These are phyloP conservation scores for Eristalis intricaria DNA, from an alignment of 2,888 invertebrate genomes.

Conservation along the genomic window DNA sequence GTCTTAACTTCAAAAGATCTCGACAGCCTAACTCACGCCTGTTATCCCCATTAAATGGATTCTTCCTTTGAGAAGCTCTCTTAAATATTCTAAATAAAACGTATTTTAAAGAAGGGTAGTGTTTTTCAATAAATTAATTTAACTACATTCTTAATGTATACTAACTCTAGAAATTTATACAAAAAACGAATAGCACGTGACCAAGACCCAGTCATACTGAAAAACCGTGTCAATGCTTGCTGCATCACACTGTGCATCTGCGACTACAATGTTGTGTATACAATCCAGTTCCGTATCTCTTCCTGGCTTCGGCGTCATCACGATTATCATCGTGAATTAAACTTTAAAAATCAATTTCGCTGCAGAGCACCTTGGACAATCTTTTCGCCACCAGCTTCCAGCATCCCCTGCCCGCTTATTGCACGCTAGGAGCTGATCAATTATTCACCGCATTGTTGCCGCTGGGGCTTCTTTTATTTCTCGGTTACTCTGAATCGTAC, in stretches of 20 bases:
- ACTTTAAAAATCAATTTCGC: conserved; percentile 38
- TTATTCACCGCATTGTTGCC: conserved; percentile 18
- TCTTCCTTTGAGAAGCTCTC: no score
- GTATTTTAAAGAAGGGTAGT: no score
- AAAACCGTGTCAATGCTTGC: not conserved
- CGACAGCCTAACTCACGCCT: no score
- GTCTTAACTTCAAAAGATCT: no score
- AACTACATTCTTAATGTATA: no score
- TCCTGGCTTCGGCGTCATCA: not conserved
- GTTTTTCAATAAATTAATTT: no score
- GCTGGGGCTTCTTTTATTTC: not conserved
- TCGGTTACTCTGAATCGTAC: not conserved
- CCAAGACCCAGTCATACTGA: no score
- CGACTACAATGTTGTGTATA: not conserved
- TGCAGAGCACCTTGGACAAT: not conserved
- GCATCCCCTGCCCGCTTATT: not conserved
- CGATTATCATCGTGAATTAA: conserved; percentile 4
- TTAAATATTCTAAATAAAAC: no score
- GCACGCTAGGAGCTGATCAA: not conserved
- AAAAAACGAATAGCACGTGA: no score
- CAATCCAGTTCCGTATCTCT: not conserved
- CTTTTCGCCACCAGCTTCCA: not conserved
- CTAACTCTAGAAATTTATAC: no score
- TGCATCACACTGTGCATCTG: not conserved
- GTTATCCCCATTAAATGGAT: no score